Base-by-base conservation (phyloP, 1,140 invertebrate species). In the Cydia splendana region DNA sequence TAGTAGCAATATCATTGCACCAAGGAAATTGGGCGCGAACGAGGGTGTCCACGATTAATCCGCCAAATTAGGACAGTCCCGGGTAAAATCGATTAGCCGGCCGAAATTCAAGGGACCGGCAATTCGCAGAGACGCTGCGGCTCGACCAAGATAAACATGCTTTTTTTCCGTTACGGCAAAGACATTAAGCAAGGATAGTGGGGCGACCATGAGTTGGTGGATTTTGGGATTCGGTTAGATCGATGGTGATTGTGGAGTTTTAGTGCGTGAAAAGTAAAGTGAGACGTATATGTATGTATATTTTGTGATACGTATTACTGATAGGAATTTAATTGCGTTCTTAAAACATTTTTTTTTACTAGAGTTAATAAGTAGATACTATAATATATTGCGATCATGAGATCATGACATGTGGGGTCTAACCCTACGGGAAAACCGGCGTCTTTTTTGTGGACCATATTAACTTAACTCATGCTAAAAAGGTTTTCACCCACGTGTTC, bases 141-240 rank as follows among this genome's bases (percentile, higher is more conserved):
- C 87, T 82, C 85, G 51, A 69, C 65, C 65, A 71, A 71, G 91
- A 92, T 92, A 92, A 92, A 92, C 91, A 92, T 89, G 87, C 88
- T 87, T 88, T 92, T 91, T 78, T 89, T 91, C 87, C 86, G 82
- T 82, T 83, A 90, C 88, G 81, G 82, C 87, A 84, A 90, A 92
- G 91, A 92, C 91, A 92, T 92, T 92, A 92, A 90, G 83, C 89
- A 92, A 92, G 90, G 91, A 92, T 90, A 86, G 78, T 84, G 62
- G 79, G 82, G 89, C 88, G 87, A 80, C 89, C 84, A 88, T 74
- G 74, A 10, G 18, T 75, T 79, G n/a, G 20, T 62, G 57, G 57
- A 24, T 62, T 62, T 62, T 24, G 57, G 57, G 57, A 62, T 62
- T 62, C 18, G 20, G 57, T 20, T 9, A 62, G 57, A 62, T 62